phyloP scores from a whole-genome alignment of 2,113 vertebrate species.

The Empidonax alnorum region DNA sequence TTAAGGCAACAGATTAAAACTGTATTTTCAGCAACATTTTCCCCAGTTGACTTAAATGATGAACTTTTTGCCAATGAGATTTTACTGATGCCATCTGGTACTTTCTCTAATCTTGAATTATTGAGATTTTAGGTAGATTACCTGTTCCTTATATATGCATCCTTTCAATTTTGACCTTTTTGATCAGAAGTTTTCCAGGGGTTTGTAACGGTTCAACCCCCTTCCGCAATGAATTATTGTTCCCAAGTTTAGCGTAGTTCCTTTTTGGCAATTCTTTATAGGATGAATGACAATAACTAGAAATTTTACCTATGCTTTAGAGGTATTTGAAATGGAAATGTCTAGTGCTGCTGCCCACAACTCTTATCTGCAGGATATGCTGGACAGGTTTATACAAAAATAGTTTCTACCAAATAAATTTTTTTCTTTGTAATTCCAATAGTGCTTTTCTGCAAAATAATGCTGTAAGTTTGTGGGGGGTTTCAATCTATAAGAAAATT shows the following conservation, averaged over 20 bases:
- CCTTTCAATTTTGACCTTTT: neutral
- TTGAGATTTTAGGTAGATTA: neutral
- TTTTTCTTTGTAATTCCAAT: neutral
- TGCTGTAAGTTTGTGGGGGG: neutral
- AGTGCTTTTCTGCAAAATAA: neutral
- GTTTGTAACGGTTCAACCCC: neutral
- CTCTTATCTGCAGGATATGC: neutral
- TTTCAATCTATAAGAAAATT: neutral
- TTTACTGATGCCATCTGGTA: constrained; percentile 34
- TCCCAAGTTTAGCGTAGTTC: neutral
- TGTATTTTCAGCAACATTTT: constrained; percentile 33
- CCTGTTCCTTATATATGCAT: neutral
- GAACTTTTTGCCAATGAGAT: neutral
- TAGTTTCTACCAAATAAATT: neutral
- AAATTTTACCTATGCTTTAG: neutral
- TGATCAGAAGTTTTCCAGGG: neutral
- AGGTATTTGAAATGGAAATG: neutral
- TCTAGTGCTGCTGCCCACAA: neutral
- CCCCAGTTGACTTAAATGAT: neutral
- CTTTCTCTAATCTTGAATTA: constrained; percentile 5
- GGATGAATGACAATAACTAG: neutral
- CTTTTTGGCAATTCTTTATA: neutral
- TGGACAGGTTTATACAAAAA: neutral
- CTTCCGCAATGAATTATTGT: neutral
- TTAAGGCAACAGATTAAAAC: neutral